These are phyloP conservation scores for Poecilia picta DNA, from an alignment of 2,797 vertebrate species.

Conservation along the genomic window DNA sequence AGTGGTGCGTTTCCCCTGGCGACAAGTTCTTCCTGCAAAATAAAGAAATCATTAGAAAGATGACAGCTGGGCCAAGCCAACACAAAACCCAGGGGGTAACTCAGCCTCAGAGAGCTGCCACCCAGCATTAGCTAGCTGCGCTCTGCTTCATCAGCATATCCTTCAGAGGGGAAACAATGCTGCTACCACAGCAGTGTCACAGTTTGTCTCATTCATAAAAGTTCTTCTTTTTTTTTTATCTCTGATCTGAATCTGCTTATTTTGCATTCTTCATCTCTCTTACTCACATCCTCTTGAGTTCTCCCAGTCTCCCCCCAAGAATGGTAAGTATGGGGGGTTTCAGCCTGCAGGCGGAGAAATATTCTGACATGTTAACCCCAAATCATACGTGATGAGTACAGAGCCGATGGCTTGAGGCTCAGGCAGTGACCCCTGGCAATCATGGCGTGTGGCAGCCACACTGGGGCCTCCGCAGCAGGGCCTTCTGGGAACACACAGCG, in stretches of 20 bases:
- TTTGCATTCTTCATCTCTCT: conserved; percentile 37
- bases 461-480: conserved; percentile 56
- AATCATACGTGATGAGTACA: conserved; percentile 56
- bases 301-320: conserved; percentile 41
- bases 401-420: conserved; percentile 57
- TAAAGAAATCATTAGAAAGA: conserved; percentile 89
- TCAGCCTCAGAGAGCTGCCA: conserved; percentile 76
- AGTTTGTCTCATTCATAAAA: conserved; percentile 45
- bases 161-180: conserved; percentile 65
- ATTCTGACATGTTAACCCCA: conserved; percentile 68
- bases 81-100: conserved; percentile 52
- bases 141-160: conserved; percentile 60
- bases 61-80: conserved; percentile 80
- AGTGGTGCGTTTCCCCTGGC: conserved; percentile 84
- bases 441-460: conserved; percentile 75
- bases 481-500: conserved; percentile 64
- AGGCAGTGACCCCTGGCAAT: conserved; percentile 72
- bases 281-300: conserved; percentile 39
- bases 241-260: conserved; percentile 50
- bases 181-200: conserved; percentile 35
- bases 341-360: conserved; percentile 39
- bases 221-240: conserved; percentile 45
- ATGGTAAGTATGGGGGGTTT: conserved; percentile 39
- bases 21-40: conserved; percentile 88
- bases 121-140: conserved; percentile 71